Conservation (phyloP, 1,140 invertebrate genomes). For the Phocides pigmalion region DNA sequence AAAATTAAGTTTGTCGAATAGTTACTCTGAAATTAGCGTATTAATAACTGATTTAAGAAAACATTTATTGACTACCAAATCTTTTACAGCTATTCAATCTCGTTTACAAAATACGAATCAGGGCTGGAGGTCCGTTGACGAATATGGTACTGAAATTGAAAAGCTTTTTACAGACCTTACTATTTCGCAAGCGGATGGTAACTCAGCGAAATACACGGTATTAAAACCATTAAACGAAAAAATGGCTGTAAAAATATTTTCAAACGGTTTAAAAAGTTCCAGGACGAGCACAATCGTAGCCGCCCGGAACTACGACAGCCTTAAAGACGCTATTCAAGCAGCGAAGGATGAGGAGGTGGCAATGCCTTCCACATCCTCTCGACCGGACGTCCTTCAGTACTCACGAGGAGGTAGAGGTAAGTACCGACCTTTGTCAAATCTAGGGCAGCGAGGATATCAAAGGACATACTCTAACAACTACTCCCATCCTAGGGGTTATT, state of each 20-base stretch:
- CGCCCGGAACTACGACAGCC: slow-evolving; percentile 32
- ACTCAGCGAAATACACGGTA: slow-evolving; percentile 19
- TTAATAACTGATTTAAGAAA: slow-evolving; percentile 32
- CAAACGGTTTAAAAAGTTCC: slow-evolving; percentile 25
- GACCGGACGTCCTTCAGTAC: not conserved
- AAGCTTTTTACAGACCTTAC: slow-evolving; percentile 40
- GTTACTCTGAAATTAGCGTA: slow-evolving; percentile 11
- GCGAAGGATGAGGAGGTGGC: slow-evolving; percentile 37
- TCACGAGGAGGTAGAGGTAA: slow-evolving; percentile 19
- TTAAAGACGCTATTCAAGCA: slow-evolving; percentile 39
- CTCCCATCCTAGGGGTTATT: too few species aligned
- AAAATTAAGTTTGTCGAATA: slow-evolving; percentile 26
- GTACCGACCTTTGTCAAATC: not conserved
- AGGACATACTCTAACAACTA: too few species aligned
- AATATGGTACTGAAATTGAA: slow-evolving; percentile 34
- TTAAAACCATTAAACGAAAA: slow-evolving; percentile 40
- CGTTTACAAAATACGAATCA: slow-evolving; percentile 25
- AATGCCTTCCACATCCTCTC: slow-evolving; percentile 11
- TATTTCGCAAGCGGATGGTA: slow-evolving; percentile 35
- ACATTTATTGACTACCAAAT: slow-evolving; percentile 37
- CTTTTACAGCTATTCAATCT: slow-evolving; percentile 32
- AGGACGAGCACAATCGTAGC: slow-evolving; percentile 37
- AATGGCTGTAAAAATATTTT: slow-evolving; percentile 40
- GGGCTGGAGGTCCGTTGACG: slow-evolving; percentile 28
- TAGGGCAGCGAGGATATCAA: too few species aligned